Base-by-base conservation (phyloP, 2,888 invertebrate genomes). In the Timema cristinae region DNA sequence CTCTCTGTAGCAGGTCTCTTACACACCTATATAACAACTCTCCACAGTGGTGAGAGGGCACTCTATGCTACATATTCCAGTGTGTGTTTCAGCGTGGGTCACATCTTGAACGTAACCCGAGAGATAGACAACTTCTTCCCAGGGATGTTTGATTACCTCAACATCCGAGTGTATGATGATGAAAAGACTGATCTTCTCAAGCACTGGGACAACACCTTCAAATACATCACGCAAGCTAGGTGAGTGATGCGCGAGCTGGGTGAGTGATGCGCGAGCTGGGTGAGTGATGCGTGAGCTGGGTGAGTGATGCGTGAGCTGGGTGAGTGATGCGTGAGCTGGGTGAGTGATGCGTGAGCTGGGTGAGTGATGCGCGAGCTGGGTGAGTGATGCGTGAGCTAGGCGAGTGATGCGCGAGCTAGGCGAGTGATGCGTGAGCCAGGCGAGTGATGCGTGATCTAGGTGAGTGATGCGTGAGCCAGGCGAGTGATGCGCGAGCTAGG, bases 41-140 rank as follows among this genome's bases (percentile, higher is more conserved):
- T n/a, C n/a, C n/a, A n/a, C n/a, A n/a, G n/a, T n/a, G n/a, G n/a
- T n/a, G n/a, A n/a, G n/a, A n/a, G n/a, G n/a, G n/a, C 48, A 9
- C 11, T 16, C 56, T 32, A 15, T 32, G 9, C 10, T 7, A n/a
- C 7, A 13, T 61, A 15, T 11, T 9, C 59, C 16, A 15, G 11
- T 56, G 79, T 76, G 77, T 76, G 77, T 82, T 88, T 72, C 84
- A 98, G 98, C 74, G 95, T 98, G 76, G 90, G 93, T 74, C 95
- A 97, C 84, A 98, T 99, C 80, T 85, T 99, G 79, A 99, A 99
- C 83, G 97, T 99, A 73, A 98, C 98, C 15, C 88, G 95, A 80
- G 99, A 99, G 85, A 98, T 99, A 77, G 98, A 99, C 85, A 99
- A 99, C 85, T 99, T 99, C 83, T 99, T 97, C 82, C 98, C 98